Evolutionary conservation across 1,140 invertebrate genomes (phyloP), one percentile per base, ranked within the genome.

Genomic region (Heliconius eleuchia): DNA sequence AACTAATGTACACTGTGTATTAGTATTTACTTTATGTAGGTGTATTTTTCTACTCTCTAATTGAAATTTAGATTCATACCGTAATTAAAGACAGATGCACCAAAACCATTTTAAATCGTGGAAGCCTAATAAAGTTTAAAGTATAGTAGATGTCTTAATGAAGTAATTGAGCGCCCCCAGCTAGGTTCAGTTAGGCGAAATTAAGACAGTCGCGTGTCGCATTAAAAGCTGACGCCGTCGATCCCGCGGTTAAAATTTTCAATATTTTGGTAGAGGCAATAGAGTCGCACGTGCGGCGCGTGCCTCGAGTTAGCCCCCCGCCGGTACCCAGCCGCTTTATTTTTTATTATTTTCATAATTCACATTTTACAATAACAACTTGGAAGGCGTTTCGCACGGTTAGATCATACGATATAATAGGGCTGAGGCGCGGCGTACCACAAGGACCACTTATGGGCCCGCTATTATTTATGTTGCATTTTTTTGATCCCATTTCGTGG

Each of bases 301-400:
- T 92, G 92, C 74, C 87, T 27, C 88, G 87, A 82, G 86, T 92
- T 92, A 93, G 88, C 79, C 92, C 89, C 91, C 92, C 85, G 86
- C 86, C 82, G 88, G 76, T 85, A 77, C 79, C 72, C 82, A 75
- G 50, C 79, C 88, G 86, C 84, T 91, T 89, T 90, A 92, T 90
- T 94, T 94, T 94, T 94, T 94, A 94, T 93, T 92, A 93, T 94
- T 93, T 94, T 94, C 91, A 92, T 93, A 93, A 93, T 94, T 93
- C 92, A 94, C 88, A 87, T 91, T 93, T 93, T 91, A 93, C 90
- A 93, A 93, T 92, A 94, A 94, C 90, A 94, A 91, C 87, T 87
- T 89, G 85, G 89, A 91, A 92, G 92, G 92, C 91, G 92, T 94
- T 94, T 93, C 92, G 92, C 92, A 94, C 92, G 92, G 91, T 92